Evolutionary conservation across 2,888 invertebrate genomes (phyloP).

Genomic region (Heliconius ismenius): DNA sequence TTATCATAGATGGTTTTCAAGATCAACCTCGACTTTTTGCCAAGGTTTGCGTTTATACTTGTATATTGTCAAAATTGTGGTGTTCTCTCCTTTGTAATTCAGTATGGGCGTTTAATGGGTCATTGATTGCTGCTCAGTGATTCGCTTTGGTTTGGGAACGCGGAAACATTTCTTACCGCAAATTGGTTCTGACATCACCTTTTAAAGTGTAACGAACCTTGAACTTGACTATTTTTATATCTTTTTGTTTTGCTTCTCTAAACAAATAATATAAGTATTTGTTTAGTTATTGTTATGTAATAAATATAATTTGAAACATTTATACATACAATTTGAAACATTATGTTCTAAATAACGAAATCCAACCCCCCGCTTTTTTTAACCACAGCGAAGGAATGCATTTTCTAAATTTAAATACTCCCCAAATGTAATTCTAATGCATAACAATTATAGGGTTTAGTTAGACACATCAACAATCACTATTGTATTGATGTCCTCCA

Average conservation of each 20-base stretch:
- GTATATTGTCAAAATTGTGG: constrained; percentile 52
- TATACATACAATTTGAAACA: neutral
- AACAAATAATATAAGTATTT: neutral
- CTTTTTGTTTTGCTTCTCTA: constrained; percentile 27
- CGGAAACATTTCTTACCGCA: constrained; percentile 59
- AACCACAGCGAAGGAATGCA: neutral
- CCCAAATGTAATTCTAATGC: neutral
- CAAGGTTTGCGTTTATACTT: constrained; percentile 43
- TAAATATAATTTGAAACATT: too few species aligned
- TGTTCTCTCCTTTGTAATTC: constrained; percentile 58
- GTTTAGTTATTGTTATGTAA: neutral
- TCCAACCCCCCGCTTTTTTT: neutral
- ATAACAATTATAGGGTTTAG: neutral
- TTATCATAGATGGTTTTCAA: constrained; percentile 37
- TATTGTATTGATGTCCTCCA: neutral
- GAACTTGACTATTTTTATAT: constrained; percentile 54
- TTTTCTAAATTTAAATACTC: neutral
- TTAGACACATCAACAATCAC: neutral
- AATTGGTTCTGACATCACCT: constrained; percentile 57
- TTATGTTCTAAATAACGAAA: neutral
- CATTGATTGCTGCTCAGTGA: constrained; percentile 58
- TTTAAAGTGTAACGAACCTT: constrained; percentile 57
- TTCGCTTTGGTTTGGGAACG: constrained; percentile 61
- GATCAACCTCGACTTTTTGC: constrained; percentile 39
- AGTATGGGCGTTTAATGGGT: constrained; percentile 69